Base-by-base conservation (phyloP, 1,140 invertebrate species). In the Dysdera silvatica region DNA sequence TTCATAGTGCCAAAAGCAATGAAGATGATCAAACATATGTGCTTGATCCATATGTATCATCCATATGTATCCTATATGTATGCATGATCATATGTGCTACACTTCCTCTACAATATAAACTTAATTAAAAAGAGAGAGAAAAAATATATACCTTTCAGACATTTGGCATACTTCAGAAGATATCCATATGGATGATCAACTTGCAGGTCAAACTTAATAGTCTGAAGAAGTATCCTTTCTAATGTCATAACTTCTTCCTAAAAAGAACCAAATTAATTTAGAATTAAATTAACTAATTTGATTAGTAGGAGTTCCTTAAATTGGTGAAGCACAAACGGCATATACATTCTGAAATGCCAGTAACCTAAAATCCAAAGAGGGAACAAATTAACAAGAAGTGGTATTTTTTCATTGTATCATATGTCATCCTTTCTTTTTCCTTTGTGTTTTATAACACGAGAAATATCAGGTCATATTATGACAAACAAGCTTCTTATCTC, bases 141-240 rank as follows among this genome's bases (percentile, higher is more conserved):
- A 31, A 47, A 57, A 64, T 37, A 52, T 33, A 75, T 77, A 83
- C 85, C 89, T 83, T 94, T 95, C 49, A 99, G 80, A 72, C 88
- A 88, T 77, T 98, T 98, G n/a, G 93, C 94, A 81, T 96, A 99
- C 75, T 93, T 95, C 3, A 98, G 76, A 45, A 99, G 78, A 75
- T 90, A 96, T 49, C 85, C 85, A 72, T 99, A 99, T 0, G 96
- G 96, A 80, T 99, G 95, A 72, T 97, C 94, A 8, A 99, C 91
- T 82, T 95, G 91, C 16, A 99, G 77, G 78, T 99, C 96, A 82
- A 99, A 99, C 74, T 98, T 98, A 48, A 99, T 97, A 3, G 95
- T 98, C 79, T 98, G 93, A 49, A 99, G 80, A 41, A 99, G 77
- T 72, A 99, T 97, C 69, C 94, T 83, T 78, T 99, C 96, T 65